phyloP scores from a whole-genome alignment of 2,113 vertebrate genomes.

The Myocastor coypus region DNA sequence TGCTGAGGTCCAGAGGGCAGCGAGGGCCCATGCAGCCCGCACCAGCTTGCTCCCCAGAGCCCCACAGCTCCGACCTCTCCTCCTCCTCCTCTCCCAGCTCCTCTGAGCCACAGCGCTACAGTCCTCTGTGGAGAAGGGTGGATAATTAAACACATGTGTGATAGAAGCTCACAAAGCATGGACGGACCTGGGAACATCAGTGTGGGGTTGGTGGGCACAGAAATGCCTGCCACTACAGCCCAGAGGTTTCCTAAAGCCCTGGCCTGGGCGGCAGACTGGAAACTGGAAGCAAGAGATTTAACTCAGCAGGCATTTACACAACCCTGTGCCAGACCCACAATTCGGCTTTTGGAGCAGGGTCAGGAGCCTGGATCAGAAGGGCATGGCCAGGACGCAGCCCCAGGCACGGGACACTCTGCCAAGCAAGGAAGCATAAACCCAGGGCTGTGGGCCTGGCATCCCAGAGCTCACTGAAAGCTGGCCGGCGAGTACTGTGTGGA shows the following conservation, averaged over 20 bases:
- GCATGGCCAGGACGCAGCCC: constrained; percentile 54
- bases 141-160: constrained; percentile 45
- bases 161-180: constrained; percentile 55
- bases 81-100: neutral
- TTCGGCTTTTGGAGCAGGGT: constrained; percentile 32
- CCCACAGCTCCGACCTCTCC: neutral
- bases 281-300: constrained; percentile 64
- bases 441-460: neutral
- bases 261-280: constrained; percentile 25
- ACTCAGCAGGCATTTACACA: constrained; percentile 60
- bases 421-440: neutral
- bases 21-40: neutral
- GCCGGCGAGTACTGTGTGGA: neutral
- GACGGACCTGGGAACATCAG: constrained; percentile 58
- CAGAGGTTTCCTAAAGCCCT: constrained; percentile 42
- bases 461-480: neutral
- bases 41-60: neutral
- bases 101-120: neutral
- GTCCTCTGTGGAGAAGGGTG: neutral
- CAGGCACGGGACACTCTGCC: neutral
- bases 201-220: constrained; percentile 51
- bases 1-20: constrained; percentile 67
- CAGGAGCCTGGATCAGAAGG: constrained; percentile 41
- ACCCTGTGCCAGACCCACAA: constrained; percentile 56
- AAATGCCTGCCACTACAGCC: constrained; percentile 51